Percentiles rank a stretch among this genome's conserved stretches.
Evolutionary conservation across 2,113 vertebrate genomes (phyloP).

Genomic region (Chaetura pelagica): DNA sequence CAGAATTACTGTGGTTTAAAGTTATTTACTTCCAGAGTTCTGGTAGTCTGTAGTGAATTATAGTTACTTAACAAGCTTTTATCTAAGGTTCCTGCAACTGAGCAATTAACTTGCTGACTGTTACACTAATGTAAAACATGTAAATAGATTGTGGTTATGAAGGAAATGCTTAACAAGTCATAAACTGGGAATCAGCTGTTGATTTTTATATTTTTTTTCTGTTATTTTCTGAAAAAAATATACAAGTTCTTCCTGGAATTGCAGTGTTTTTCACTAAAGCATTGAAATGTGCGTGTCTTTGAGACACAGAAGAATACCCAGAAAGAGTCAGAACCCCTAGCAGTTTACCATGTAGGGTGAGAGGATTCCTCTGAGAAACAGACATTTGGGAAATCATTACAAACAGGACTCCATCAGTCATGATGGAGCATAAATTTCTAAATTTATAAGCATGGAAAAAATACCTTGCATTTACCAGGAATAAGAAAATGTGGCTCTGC

Average conservation of each 20-base stretch:
- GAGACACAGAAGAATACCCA: not conserved
- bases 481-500: not conserved
- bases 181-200: conserved; percentile 33
- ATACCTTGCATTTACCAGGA: not conserved
- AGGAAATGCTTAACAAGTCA: conserved; percentile 59
- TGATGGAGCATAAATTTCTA: not conserved
- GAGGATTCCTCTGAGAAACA: not conserved
- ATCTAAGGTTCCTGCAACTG: conserved; percentile 52
- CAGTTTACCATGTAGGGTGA: not conserved
- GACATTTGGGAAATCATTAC: not conserved
- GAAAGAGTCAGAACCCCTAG: not conserved
- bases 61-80: conserved; percentile 63
- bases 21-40: conserved; percentile 44
- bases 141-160: conserved; percentile 71
- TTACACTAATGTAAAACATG: conserved; percentile 25
- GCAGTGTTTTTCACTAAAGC: not conserved
- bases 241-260: conserved; percentile 28
- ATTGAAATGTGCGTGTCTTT: not conserved
- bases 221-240: not conserved
- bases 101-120: conserved; percentile 73
- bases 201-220: not conserved
- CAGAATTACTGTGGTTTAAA: conserved; percentile 21
- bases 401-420: not conserved
- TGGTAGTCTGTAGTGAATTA: conserved; percentile 56
- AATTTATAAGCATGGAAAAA: not conserved